Base-by-base conservation (phyloP, 1,140 invertebrate genomes). In the Heliconius himera region DNA sequence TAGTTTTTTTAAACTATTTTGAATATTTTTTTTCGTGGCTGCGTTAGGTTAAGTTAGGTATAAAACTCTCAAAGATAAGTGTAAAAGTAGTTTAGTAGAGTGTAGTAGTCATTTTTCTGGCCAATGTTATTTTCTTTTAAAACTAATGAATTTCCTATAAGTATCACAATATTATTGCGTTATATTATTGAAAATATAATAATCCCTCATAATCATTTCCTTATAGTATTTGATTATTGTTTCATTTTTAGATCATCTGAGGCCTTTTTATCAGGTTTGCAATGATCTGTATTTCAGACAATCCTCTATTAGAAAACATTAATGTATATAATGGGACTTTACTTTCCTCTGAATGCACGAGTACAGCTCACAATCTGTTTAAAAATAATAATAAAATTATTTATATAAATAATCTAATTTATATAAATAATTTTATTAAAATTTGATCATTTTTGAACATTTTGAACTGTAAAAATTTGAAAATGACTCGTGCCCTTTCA, bases 31-130 rank as follows among this genome's bases (percentile, higher is more conserved):
- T 29, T 13, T 29, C 26, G 60, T 66, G 60, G 26, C 60, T 13
- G 60, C 60, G 11, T 13, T 66, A 66, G 60, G 26, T 13, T 66
- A 26, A 29, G 22, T 66, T 66, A 66, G 26, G 13, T 66, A 26
- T 66, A 29, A 66, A 66, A 66, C 26, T 66, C 20, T 56, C 60
- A 66, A 66, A 66, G 60, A 66, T 66, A 66, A 66, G 60, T 66
- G 26, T 66, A 66, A 66, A 13, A 26, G 26, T 66, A 66, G 60
- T 66, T 66, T 66, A 66, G 11, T 66, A 66, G 60, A 66, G 60
- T 66, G 60, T 66, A 26, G 60, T 66, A 66, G 60, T 66, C 60
- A 66, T 66, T 29, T 56, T 29, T 66, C 60, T 66, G 60, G 60
- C 60, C 60, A 66, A 66, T 66, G 8, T 56, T 56, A 56, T 11